Conservation (phyloP, 2,797 vertebrate genomes). For the Aselliscus stoliczkanus region DNA sequence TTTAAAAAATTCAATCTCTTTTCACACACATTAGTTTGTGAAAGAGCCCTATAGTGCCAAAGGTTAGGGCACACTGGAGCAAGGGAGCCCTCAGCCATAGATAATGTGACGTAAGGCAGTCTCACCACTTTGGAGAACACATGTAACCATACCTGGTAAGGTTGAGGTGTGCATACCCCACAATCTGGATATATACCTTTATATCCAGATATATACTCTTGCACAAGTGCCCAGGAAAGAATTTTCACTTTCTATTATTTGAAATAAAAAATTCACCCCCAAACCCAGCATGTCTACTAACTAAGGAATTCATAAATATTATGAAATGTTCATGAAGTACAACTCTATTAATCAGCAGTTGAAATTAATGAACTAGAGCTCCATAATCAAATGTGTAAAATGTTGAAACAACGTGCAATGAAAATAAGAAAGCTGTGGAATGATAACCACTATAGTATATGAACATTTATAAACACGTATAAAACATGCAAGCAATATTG, state of each 20-base stretch:
- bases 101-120: background rate
- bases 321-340: slow-evolving; percentile 8
- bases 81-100: background rate
- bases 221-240: background rate
- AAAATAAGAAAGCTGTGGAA: background rate
- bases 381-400: background rate
- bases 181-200: background rate
- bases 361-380: slow-evolving; percentile 22
- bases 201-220: background rate
- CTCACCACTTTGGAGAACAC: background rate
- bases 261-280: background rate
- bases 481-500: background rate
- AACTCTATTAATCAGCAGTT: background rate
- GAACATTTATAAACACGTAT: background rate
- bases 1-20: background rate
- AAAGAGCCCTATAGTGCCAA: background rate
- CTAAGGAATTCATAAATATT: slow-evolving; percentile 47
- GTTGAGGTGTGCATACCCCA: background rate
- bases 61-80: accelerated
- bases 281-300: background rate
- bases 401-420: background rate
- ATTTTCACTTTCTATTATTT: background rate
- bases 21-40: background rate
- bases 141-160: background rate
- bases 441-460: background rate